phyloP scores from a whole-genome alignment of 2,113 vertebrate genomes.

The Anseranas semipalmata region DNA sequence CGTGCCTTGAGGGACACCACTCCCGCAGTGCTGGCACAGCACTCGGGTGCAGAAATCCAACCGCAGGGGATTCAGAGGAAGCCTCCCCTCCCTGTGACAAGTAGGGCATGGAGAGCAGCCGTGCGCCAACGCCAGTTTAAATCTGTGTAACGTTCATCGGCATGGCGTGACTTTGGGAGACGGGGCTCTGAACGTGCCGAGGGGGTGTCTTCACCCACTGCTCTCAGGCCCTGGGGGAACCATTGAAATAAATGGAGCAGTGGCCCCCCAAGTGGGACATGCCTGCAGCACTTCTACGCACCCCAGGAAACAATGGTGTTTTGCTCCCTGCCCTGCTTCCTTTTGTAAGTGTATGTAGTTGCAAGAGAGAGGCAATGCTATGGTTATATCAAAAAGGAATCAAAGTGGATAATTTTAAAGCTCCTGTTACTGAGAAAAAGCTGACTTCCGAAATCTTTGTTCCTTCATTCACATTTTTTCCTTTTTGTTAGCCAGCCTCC shows the following conservation, averaged over 20 bases:
- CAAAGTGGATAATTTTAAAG: background rate
- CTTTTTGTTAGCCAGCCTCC: conserved; percentile 50
- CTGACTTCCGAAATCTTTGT: conserved; percentile 39
- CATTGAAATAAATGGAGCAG: background rate
- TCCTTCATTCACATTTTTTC: conserved; percentile 46
- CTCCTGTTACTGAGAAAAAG: conserved; percentile 14
- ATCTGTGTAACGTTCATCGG: background rate
- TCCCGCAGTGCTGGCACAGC: rapidly evolving
- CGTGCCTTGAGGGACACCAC: background rate
- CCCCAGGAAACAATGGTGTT: background rate
- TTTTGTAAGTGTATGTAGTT: background rate
- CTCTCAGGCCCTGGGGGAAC: background rate
- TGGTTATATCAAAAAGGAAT: background rate
- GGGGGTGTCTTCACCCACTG: background rate
- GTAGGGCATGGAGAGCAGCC: rapidly evolving
- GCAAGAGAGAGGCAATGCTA: background rate
- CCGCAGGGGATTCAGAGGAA: background rate
- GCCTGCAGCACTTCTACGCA: background rate
- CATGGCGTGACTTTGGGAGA: rapidly evolving
- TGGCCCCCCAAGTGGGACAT: background rate
- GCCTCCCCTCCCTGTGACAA: rapidly evolving
- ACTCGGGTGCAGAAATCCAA: background rate
- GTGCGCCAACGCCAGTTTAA: background rate
- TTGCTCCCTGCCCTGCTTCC: background rate
- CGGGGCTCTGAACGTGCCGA: background rate